Percentiles rank a stretch among this genome's conserved stretches.
Evolutionary conservation across 2,797 vertebrate genomes (phyloP).

Genomic region (Psittacula echo): DNA sequence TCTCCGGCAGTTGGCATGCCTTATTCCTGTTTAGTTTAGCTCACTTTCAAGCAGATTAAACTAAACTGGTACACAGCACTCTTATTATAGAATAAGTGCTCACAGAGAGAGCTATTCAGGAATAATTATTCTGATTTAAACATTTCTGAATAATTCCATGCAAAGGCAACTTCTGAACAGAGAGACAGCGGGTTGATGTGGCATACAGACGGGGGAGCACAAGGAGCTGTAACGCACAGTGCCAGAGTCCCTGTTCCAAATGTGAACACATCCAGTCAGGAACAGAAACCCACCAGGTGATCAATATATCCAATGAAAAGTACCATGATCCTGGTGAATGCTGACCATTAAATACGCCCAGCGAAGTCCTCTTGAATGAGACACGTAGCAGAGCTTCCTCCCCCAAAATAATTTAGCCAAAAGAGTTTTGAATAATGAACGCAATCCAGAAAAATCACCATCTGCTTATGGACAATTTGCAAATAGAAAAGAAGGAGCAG

Average conservation of each 20-base stretch:
- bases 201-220: conserved; percentile 22
- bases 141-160: conserved; percentile 56
- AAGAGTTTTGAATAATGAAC: conserved; percentile 35
- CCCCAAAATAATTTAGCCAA: conserved; percentile 36
- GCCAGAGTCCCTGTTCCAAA: background rate
- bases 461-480: conserved; percentile 62
- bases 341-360: background rate
- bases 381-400: background rate
- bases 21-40: conserved; percentile 58
- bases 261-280: background rate
- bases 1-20: conserved; percentile 24
- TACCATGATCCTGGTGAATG: background rate
- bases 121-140: conserved; percentile 71
- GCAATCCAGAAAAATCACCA: conserved; percentile 38
- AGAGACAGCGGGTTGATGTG: conserved; percentile 22
- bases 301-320: background rate
- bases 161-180: conserved; percentile 17
- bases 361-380: background rate
- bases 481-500: conserved; percentile 16
- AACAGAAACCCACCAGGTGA: conserved; percentile 22
- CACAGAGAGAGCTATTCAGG: conserved; percentile 55
- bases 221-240: background rate
- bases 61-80: conserved; percentile 63
- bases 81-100: conserved; percentile 64
- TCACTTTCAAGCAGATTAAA: conserved; percentile 68